Evolutionary conservation across 2,113 vertebrate species (phyloP).

Genomic region (Petrocephalus microphthalmus): DNA sequence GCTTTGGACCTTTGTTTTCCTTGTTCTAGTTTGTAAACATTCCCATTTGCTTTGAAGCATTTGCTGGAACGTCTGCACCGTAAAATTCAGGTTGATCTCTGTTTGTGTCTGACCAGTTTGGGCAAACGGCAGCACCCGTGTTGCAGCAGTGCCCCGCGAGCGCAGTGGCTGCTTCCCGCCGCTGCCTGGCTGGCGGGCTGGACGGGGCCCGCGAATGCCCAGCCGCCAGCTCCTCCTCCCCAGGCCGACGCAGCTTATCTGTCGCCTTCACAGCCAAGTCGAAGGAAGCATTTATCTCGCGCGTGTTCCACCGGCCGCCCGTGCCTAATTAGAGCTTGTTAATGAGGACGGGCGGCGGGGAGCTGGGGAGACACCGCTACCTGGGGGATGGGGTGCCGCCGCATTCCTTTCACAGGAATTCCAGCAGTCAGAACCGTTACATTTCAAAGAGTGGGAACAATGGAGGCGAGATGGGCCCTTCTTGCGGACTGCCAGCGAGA

Average conservation of each 20-base stretch:
- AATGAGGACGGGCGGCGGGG: slow-evolving; percentile 39
- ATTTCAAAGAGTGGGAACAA: neutral
- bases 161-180: neutral
- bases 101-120: neutral
- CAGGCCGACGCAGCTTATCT: slow-evolving; percentile 26
- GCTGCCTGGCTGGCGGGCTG: neutral
- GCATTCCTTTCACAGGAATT: slow-evolving; percentile 21
- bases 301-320: slow-evolving; percentile 37
- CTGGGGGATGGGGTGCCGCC: slow-evolving; percentile 20
- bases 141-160: neutral
- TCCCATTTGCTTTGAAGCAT: neutral
- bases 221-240: neutral
- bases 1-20: neutral
- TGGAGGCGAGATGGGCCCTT: neutral
- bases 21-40: neutral
- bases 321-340: slow-evolving; percentile 39
- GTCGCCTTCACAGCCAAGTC: slow-evolving; percentile 32
- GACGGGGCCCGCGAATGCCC: neutral
- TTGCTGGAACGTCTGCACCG: neutral
- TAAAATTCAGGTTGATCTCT: neutral
- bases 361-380: slow-evolving; percentile 8
- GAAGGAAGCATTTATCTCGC: slow-evolving; percentile 31
- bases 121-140: neutral
- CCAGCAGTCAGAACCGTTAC: slow-evolving; percentile 7
- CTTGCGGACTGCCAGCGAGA: neutral